Evolutionary conservation across 2,113 vertebrate species (phyloP), one percentile per base, ranked within the genome.

Genomic region (Colaptes auratus): DNA sequence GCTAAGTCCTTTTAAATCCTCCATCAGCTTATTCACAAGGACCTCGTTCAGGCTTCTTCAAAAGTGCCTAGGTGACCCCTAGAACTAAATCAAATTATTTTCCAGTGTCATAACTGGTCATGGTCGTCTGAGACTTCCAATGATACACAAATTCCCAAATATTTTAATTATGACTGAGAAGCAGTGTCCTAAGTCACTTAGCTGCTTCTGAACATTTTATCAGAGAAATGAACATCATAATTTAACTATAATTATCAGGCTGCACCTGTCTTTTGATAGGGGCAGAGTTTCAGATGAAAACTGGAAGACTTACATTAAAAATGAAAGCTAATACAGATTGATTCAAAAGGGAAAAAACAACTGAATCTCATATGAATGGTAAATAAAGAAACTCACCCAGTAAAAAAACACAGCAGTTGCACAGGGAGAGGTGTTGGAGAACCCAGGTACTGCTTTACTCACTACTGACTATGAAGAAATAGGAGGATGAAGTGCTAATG

Each of bases 261-360:
- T 81, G 27, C 8, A 70, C 1, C 0, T 15, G 15, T 3, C 30
- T 69, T 20, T 5, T n/a, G 18, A 55, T 35, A 6, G 46, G 20
- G 23, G 6, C 10, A 56, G 13, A 63, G 12, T 39, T 92, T 90
- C 35, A 53, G 59, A 27, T 2, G 39, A n/a, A 55, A 75, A 50
- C 3, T 0, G 2, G 3, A 1, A 2, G n/a, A 35, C 52, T 71
- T 48, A 28, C 44, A 17, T 52, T 31, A 72, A 92, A 89, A 30
- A 13, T 9, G 6, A 79, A 87, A 89, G 10, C 13, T 33, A n/a
- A 50, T 52, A 33, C 4, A 56, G 24, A 31, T 60, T 0, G 0
- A 64, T 56, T 82, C 28, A 82, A 56, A 80, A 67, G 27, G 12
- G 9, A 12, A 53, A 82, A 63, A 1, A 2, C 6, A 74, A 3